Evolutionary conservation across 2,888 invertebrate genomes (phyloP), one percentile per base, ranked within the genome.

Genomic region (Biston stratarius): DNA sequence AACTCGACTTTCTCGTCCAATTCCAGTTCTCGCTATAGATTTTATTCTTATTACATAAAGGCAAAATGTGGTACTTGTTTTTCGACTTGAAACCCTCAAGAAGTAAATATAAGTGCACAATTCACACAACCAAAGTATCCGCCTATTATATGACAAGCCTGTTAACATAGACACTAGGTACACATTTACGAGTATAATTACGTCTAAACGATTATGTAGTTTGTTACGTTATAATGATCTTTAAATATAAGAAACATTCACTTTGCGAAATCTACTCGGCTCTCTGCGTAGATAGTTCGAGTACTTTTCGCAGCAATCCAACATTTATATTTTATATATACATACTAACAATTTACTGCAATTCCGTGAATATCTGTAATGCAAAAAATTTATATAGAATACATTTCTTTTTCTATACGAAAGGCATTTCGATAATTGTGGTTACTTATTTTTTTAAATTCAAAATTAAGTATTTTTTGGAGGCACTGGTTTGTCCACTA

Each of bases 401-500:
- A 76, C 71, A 76, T 24, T 24, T 78, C 75, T 70, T 78, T 70
- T 60, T 56, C 71, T 80, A 81, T 77, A 62, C 48, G 47, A 71
- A 83, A 84, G 83, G 81, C 83, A 79, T 74, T 81, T 76, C 75
- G 71, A 76, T 74, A 79, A 72, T 73, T 77, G 75, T 77, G 66
- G 74, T 77, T 71, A 69, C 68, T 68, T 79, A 77, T 24, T 24
- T 70, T 69, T 36, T 56, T 65, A 74, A 69, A 77, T 61, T 80
- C 74, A 75, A 75, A 70, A 74, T 72, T n/a, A 42, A 55, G 38
- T 15, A 15, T 72, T 72, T 70, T 75, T 72, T 77, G 79, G 81
- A 88, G 88, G 87, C 87, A 88, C 87, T 82, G 82, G 75, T 74
- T 73, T 79, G 75, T 80, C 78, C 70, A 64, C 66, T 69, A n/a